Conservation (phyloP, 1,140 invertebrate species). For the Megalonaias nervosa region DNA sequence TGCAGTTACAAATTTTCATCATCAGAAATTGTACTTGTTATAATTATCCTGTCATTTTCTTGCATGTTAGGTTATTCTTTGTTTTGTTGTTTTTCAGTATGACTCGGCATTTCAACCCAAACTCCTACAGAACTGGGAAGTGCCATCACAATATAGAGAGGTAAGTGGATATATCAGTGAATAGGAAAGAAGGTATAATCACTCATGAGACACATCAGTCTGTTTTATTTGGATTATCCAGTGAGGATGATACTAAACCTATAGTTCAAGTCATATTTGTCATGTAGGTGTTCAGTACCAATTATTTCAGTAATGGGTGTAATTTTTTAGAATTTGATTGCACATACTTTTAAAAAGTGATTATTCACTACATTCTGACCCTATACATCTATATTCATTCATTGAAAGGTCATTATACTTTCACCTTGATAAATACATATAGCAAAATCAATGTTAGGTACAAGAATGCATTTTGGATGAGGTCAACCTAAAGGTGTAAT, state of each 20-base stretch:
- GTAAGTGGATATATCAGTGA: constrained; percentile 37
- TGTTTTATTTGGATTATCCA: background rate
- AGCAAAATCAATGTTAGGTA: no score
- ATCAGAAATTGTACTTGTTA: background rate
- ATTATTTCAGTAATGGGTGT: background rate
- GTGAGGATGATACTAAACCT: background rate
- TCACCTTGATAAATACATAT: background rate
- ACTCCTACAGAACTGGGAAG: constrained; percentile 66
- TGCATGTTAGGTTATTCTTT: background rate
- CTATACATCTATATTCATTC: background rate
- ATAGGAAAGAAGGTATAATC: background rate
- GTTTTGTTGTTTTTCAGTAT: constrained; percentile 57
- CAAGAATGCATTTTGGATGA: no score
- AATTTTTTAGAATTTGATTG: background rate
- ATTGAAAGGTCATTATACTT: no score
- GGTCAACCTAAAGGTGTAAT: no score
- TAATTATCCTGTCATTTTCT: background rate
- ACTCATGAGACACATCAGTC: background rate
- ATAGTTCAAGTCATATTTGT: background rate
- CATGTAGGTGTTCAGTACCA: background rate
- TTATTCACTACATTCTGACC: no score
- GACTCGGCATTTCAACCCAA: constrained; percentile 63
- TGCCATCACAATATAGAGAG: constrained; percentile 56
- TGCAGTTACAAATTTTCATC: background rate
- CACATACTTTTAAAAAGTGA: no score